Percentiles rank a stretch among this genome's conserved stretches.
Evolutionary conservation across 2,888 invertebrate genomes (phyloP).

Genomic region (Axea sp.): DNA sequence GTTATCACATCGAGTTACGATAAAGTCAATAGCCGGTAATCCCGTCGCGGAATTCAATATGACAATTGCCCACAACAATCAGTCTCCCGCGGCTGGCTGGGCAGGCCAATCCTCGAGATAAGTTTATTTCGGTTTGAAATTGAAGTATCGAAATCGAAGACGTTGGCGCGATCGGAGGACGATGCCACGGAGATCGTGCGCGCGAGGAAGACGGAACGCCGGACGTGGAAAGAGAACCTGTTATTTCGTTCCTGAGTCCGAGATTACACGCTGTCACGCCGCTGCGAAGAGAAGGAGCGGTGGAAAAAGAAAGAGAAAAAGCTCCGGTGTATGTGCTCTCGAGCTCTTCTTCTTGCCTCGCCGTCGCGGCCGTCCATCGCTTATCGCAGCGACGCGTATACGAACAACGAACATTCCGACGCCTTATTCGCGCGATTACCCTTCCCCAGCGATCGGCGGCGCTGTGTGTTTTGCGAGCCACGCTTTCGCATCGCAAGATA

Average conservation of each 20-base stretch:
- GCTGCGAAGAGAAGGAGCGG: constrained; percentile 61
- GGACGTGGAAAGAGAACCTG: constrained; percentile 75
- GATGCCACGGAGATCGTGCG: constrained; percentile 37
- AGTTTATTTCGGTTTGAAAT: constrained; percentile 47
- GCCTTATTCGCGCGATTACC: constrained; percentile 73
- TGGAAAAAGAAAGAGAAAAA: constrained; percentile 41
- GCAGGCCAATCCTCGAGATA: constrained; percentile 28
- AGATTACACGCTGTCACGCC: constrained; percentile 79
- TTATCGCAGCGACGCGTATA: constrained; percentile 50
- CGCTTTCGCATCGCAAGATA: constrained; percentile 23
- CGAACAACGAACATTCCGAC: constrained; percentile 66
- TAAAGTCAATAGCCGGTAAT: constrained; percentile 42
- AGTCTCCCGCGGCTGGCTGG: not conserved
- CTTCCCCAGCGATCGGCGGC: constrained; percentile 63
- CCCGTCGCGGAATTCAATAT: constrained; percentile 11
- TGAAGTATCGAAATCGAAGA: constrained; percentile 47
- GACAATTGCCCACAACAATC: constrained; percentile 27
- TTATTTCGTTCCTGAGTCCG: constrained; percentile 73
- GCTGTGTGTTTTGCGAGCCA: constrained; percentile 26
- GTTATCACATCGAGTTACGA: constrained; percentile 17
- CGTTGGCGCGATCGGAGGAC: constrained; percentile 11
- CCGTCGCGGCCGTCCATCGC: constrained; percentile 44
- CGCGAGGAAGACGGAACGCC: constrained; percentile 63
- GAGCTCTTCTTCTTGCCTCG: constrained; percentile 36
- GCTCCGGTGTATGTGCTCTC: constrained; percentile 12